Percentiles rank a stretch among this genome's conserved stretches.
phyloP scores from a whole-genome alignment of 2,888 invertebrate species.

The Metallyticus violacea region DNA sequence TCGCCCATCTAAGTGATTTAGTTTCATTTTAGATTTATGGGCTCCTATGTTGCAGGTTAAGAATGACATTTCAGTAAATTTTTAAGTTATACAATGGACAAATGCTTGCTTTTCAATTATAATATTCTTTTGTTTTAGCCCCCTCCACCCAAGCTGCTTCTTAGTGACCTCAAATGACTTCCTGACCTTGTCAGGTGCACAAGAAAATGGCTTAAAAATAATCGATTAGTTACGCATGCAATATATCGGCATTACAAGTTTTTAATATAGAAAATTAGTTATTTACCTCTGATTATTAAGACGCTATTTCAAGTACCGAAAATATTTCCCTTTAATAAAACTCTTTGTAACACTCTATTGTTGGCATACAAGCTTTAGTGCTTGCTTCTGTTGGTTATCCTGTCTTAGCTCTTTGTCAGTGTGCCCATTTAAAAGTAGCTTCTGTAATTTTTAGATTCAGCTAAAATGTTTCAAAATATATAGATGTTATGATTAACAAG shows the following conservation, averaged over 20 bases:
- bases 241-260: neutral
- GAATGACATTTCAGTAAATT: neutral
- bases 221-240: neutral
- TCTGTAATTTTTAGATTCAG: neutral
- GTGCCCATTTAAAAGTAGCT: neutral
- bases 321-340: neutral
- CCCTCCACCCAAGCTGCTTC: neutral
- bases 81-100: neutral
- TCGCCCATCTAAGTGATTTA: neutral
- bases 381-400: neutral
- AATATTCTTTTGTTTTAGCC: neutral
- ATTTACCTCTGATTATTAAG: neutral
- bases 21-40: neutral
- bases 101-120: neutral
- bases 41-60: neutral
- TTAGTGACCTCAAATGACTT: slow-evolving; percentile 16
- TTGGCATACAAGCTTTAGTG: neutral
- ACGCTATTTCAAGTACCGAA: neutral
- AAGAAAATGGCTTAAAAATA: neutral
- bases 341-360: neutral
- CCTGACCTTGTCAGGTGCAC: slow-evolving; percentile 1
- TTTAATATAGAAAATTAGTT: neutral
- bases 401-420: neutral
- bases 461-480: neutral
- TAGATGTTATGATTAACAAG: too few species aligned